These are phyloP conservation scores for Synergus laeviventris DNA, from an alignment of 2,888 invertebrate species.

Conservation along the genomic window DNA sequence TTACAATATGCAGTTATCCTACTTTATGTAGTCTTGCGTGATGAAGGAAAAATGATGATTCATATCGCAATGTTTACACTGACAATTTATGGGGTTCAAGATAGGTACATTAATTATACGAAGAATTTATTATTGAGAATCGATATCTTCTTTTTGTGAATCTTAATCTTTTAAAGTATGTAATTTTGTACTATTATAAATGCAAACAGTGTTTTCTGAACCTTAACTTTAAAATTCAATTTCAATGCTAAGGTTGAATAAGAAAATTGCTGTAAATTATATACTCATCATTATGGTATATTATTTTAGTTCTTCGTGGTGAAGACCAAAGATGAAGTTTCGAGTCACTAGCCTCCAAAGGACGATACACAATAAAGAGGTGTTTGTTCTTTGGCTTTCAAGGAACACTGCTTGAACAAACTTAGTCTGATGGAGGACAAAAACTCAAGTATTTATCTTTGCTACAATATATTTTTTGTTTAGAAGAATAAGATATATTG, in stretches of 20 bases:
- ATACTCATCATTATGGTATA: neutral
- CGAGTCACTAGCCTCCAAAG: neutral
- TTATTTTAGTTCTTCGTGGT: constrained; percentile 10
- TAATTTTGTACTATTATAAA: neutral
- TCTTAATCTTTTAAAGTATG: neutral
- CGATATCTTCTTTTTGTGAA: too few species aligned
- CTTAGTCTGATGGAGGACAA: neutral
- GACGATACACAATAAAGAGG: constrained; percentile 1
- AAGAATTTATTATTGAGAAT: too few species aligned
- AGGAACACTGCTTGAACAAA: neutral
- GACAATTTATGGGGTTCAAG: neutral
- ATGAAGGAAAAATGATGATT: neutral
- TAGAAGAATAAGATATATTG: too few species aligned
- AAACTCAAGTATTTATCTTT: neutral
- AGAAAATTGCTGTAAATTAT: constrained; percentile 14
- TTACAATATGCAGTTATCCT: neutral
- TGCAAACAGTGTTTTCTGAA: neutral
- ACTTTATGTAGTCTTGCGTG: neutral
- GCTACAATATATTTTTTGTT: neutral
- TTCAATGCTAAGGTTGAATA: neutral
- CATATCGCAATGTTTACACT: neutral
- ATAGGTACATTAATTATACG: too few species aligned
- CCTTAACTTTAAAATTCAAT: constrained; percentile 16
- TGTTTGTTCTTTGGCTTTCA: constrained; percentile 1
- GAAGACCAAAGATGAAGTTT: neutral